These are phyloP conservation scores for Lucinisca nassula DNA, from an alignment of 2,888 invertebrate genomes.

Conservation along the genomic window DNA sequence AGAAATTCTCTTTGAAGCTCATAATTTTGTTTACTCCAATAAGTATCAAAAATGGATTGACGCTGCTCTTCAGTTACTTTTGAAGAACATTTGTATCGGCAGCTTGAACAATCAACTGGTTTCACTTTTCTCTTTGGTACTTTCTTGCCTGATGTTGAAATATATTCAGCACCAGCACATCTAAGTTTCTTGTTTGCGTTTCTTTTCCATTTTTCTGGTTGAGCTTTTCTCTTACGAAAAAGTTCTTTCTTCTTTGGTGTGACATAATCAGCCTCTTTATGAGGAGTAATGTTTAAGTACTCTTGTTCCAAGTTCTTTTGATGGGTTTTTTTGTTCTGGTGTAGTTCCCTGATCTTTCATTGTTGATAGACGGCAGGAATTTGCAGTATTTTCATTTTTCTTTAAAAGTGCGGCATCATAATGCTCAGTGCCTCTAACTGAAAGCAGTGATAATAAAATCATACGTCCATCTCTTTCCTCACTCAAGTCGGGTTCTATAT, in stretches of 20 bases:
- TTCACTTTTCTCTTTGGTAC: background rate
- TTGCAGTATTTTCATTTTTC: no score
- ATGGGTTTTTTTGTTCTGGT: no score
- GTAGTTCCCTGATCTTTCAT: no score
- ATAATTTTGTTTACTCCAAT: conserved; percentile 20
- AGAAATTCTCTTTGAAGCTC: conserved; percentile 5
- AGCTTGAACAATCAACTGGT: conserved; percentile 2
- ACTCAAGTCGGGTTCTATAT: no score
- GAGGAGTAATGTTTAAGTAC: no score
- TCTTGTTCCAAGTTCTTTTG: no score
- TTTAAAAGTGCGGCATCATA: no score
- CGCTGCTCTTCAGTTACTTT: conserved; percentile 8
- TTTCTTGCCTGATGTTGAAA: background rate
- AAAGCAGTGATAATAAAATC: no score
- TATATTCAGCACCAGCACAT: background rate
- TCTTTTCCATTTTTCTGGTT: conserved; percentile 17
- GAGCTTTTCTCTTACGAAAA: background rate
- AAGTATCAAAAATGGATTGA: background rate
- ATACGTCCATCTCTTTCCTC: no score
- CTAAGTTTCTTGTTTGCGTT: background rate
- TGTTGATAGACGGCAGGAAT: no score
- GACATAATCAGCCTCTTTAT: background rate
- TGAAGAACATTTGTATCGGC: background rate
- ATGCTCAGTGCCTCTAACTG: no score
- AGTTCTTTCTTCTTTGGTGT: background rate